Evolutionary conservation across 2,113 vertebrate genomes (phyloP).

Genomic region (Sitta europaea): DNA sequence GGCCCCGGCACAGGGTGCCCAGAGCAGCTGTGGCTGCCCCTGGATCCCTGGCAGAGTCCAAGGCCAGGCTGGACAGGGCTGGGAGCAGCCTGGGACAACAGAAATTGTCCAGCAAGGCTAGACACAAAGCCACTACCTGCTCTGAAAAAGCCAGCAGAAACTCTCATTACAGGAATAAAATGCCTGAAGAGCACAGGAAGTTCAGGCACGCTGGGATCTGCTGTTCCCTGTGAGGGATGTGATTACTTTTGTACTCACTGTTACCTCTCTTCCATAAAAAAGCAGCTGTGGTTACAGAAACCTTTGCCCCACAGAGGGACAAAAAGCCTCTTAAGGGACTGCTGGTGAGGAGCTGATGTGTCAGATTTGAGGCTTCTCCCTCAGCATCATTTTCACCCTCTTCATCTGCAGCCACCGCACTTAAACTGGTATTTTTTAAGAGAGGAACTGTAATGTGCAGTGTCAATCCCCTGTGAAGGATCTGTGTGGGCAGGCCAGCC

Average conservation of each 20-base stretch:
- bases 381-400: neutral
- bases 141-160: neutral
- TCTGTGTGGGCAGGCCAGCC: neutral
- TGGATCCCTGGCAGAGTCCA: neutral
- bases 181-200: neutral
- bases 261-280: neutral
- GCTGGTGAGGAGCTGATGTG: neutral
- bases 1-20: neutral
- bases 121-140: neutral
- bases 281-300: neutral
- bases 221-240: neutral
- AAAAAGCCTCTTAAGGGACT: neutral
- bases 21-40: neutral
- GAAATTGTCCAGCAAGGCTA: neutral
- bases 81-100: neutral
- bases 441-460: neutral
- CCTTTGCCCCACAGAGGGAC: neutral
- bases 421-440: rapidly evolving
- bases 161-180: neutral
- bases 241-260: neutral
- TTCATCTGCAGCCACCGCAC: neutral
- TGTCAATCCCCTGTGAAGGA: neutral
- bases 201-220: neutral
- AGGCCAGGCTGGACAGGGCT: neutral
- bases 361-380: neutral